Evolutionary conservation across 2,797 vertebrate genomes (phyloP).

Genomic region (Acestrorhynchus altus): DNA sequence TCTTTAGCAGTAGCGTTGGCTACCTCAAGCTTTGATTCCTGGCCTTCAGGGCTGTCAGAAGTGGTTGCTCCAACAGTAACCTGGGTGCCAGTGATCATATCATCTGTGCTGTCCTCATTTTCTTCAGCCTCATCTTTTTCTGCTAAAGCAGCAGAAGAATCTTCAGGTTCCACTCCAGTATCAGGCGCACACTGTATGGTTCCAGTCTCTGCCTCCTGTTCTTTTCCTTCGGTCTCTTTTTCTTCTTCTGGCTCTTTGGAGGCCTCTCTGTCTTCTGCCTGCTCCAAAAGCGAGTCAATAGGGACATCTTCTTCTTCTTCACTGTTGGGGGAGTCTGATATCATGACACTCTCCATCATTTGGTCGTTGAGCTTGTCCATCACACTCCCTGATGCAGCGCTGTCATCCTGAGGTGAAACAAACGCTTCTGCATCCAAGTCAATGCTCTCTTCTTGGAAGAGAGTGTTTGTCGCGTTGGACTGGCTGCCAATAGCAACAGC

Average conservation of each 20-base stretch:
- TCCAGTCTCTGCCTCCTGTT: slow-evolving; percentile 49
- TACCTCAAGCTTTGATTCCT: slow-evolving; percentile 40
- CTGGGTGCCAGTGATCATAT: slow-evolving; percentile 26
- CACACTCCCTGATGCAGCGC: slow-evolving; percentile 80
- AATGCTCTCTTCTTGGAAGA: slow-evolving; percentile 88
- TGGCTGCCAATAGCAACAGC: slow-evolving; percentile 16
- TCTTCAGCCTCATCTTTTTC: slow-evolving; percentile 65
- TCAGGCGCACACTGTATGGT: slow-evolving; percentile 68
- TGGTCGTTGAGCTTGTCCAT: slow-evolving; percentile 92
- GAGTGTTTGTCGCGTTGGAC: slow-evolving; percentile 58
- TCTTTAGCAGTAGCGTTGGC: slow-evolving; percentile 64
- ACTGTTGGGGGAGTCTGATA: slow-evolving; percentile 95
- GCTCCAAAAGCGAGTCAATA: slow-evolving; percentile 83
- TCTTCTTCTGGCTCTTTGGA: slow-evolving; percentile 49
- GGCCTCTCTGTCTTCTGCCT: slow-evolving; percentile 67
- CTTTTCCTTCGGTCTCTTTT: slow-evolving; percentile 49
- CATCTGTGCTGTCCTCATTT: slow-evolving; percentile 48
- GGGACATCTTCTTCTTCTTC: slow-evolving; percentile 90
- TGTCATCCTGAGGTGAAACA: slow-evolving; percentile 84
- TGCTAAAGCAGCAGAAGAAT: slow-evolving; percentile 60
- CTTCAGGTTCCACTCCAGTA: slow-evolving; percentile 66
- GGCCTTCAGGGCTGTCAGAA: slow-evolving; percentile 50
- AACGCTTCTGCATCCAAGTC: slow-evolving; percentile 86
- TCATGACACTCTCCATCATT: slow-evolving; percentile 99
- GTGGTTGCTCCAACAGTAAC: slow-evolving; percentile 44